Evolutionary conservation across 2,113 vertebrate species (phyloP), one percentile per base, ranked within the genome.

Genomic region (Xenopus laevis): DNA sequence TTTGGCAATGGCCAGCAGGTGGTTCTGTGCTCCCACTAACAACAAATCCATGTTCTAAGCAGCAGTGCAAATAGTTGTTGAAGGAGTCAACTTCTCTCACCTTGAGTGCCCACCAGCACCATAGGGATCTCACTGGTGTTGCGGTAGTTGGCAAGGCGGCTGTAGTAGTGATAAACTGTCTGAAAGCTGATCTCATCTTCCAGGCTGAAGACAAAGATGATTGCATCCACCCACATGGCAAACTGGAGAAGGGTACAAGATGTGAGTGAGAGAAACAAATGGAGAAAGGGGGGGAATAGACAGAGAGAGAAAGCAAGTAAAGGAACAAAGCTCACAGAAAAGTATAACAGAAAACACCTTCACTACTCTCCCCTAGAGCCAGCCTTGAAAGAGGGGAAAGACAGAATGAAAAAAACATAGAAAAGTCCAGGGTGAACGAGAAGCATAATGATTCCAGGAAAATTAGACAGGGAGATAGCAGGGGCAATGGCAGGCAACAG

Each of bases 161-260:
- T 98, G 89, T 95, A 99, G 90, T 99, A 98, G 86, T 99, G 95
- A 82, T 97, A 98, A 1, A 99, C 97, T 0, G 97, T 97, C 91
- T 98, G 95, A 90, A 99, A 99, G 79, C 96, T 98, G 83, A 94
- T 95, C 78, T 98, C 97, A 1, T 99, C 97, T 88, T 98, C 97
- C 88, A 99, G 79, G 80, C 96, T 98, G 92, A 99, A 99, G 84
- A 99, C 97, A 63, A 99, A 99, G 78, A 99, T 92, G 45, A 99
- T 95, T 0, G 97, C 97, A 17, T 99, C 97, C 81, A 98, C 95
- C 97, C 97, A 98, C 91, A 97, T 82, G 2, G 97, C 94, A 81
- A 99, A 99, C 97, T 99, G 81, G 8, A 1, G 71, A 30, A 0
- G 57, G 17, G 16, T 8, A 60, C 17, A 63, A 57, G 7, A 4